Evolutionary conservation across 2,888 invertebrate species (phyloP).

Genomic region (Ormyrus labotus): DNA sequence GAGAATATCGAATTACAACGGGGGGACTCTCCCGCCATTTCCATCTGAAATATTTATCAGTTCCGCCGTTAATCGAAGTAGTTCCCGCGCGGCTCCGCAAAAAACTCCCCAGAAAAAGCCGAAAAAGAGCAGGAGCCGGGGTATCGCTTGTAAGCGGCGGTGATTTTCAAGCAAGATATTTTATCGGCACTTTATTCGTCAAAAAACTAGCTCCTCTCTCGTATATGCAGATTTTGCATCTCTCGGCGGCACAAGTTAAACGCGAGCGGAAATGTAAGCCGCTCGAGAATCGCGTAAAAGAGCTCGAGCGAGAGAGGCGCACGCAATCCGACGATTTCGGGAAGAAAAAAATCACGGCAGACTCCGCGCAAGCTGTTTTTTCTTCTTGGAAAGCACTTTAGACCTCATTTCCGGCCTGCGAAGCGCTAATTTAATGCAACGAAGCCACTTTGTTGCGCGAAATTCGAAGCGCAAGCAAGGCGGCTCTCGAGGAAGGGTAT

Average conservation of each 20-base stretch:
- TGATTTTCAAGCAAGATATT: background rate
- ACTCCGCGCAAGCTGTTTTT: background rate
- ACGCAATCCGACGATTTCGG: background rate
- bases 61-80: too few species aligned
- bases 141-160: background rate
- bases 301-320: background rate
- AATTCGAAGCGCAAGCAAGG: slow-evolving; percentile 4
- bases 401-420: slow-evolving; percentile 37
- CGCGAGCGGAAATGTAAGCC: slow-evolving; percentile 8
- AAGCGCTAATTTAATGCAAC: slow-evolving; percentile 34
- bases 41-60: too few species aligned
- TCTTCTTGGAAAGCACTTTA: slow-evolving; percentile 31
- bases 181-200: background rate
- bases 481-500: background rate
- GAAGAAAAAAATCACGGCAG: background rate
- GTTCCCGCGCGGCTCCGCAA: too few species aligned
- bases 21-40: too few species aligned
- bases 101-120: background rate
- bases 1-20: too few species aligned
- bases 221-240: slow-evolving; percentile 3
- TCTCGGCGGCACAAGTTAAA: slow-evolving; percentile 10
- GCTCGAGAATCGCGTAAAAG: slow-evolving; percentile 25
- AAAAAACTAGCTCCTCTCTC: background rate
- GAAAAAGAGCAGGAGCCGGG: background rate
- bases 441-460: slow-evolving; percentile 29